Conservation (phyloP, 2,888 invertebrate species). For the Aporophyla lueneburgensis region DNA sequence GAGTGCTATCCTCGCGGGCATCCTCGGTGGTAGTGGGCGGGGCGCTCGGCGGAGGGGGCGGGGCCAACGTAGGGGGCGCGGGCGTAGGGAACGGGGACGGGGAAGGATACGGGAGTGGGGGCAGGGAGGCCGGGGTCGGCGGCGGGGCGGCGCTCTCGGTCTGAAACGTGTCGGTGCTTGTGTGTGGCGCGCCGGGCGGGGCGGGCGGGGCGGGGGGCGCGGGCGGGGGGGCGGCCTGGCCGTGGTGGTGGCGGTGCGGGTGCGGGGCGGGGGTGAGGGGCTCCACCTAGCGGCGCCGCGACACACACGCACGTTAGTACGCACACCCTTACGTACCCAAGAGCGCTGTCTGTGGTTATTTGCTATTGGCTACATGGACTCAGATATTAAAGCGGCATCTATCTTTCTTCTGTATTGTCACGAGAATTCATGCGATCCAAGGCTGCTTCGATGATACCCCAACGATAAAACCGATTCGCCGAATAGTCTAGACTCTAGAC, state of each 20-base stretch:
- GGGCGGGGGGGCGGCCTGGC: slow-evolving; percentile 79
- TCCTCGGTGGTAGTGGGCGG: slow-evolving; percentile 77
- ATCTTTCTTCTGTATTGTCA: slow-evolving; percentile 2
- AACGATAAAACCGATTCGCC: not conserved
- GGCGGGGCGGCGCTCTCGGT: slow-evolving; percentile 81
- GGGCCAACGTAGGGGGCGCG: slow-evolving; percentile 60
- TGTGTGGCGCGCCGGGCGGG: slow-evolving; percentile 82
- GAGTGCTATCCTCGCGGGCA: slow-evolving; percentile 78
- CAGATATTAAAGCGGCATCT: slow-evolving; percentile 50
- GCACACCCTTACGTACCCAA: slow-evolving; percentile 76
- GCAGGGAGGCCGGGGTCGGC: slow-evolving; percentile 64
- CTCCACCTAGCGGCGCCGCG: slow-evolving; percentile 85
- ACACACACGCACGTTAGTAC: slow-evolving; percentile 88
- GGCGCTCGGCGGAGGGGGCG: slow-evolving; percentile 71
- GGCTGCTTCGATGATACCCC: not conserved
- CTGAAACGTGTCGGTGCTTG: slow-evolving; percentile 88
- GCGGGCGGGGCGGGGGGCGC: slow-evolving; percentile 88
- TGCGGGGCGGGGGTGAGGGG: slow-evolving; percentile 79
- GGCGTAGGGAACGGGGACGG: slow-evolving; percentile 53
- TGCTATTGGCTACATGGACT: slow-evolving; percentile 66
- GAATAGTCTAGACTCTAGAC: not conserved
- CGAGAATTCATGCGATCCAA: not conserved
- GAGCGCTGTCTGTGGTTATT: slow-evolving; percentile 83
- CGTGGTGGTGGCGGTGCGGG: slow-evolving; percentile 88
- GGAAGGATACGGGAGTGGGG: slow-evolving; percentile 44